A percentile compares a stretch with the other conserved stretches of the same genome.
Evolutionary conservation across 2,113 vertebrate genomes (phyloP).

Genomic region (Scomber scombrus): DNA sequence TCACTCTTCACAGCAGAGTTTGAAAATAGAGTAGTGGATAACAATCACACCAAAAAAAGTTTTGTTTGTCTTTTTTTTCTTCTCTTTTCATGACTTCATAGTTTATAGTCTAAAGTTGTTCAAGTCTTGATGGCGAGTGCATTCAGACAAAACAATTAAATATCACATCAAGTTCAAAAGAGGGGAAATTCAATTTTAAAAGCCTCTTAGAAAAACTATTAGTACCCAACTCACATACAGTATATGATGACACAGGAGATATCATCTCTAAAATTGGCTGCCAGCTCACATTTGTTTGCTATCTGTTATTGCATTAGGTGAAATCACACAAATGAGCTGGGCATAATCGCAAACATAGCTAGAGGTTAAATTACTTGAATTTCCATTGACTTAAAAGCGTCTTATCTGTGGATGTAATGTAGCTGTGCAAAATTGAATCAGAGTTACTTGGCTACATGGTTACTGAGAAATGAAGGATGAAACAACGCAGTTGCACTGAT

Average conservation of each 20-base stretch:
- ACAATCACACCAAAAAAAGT: too few species aligned
- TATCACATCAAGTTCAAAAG: not conserved
- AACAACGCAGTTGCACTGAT: not conserved
- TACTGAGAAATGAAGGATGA: not conserved
- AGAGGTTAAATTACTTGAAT: conserved; percentile 15
- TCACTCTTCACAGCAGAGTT: not conserved
- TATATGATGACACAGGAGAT: conserved; percentile 2
- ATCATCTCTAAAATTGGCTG: conserved; percentile 45
- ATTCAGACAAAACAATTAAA: not conserved
- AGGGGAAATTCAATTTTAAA: not conserved
- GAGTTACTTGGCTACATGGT: not conserved
- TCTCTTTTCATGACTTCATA: too few species aligned
- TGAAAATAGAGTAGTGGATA: not conserved
- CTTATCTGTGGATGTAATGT: conserved; percentile 17
- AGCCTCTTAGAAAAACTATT: conserved; percentile 19
- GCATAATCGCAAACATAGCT: conserved; percentile 12
- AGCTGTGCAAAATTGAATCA: conserved; percentile 6
- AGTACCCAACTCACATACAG: not conserved
- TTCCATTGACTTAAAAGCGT: conserved; percentile 21
- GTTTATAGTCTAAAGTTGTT: too few species aligned
- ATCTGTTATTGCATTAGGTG: not conserved
- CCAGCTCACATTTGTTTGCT: conserved; percentile 22
- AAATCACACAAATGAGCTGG: not conserved
- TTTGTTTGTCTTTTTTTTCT: too few species aligned
- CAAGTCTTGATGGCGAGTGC: not conserved